Evolutionary conservation across 2,888 invertebrate species (phyloP).

Genomic region (Allygus modestus): DNA sequence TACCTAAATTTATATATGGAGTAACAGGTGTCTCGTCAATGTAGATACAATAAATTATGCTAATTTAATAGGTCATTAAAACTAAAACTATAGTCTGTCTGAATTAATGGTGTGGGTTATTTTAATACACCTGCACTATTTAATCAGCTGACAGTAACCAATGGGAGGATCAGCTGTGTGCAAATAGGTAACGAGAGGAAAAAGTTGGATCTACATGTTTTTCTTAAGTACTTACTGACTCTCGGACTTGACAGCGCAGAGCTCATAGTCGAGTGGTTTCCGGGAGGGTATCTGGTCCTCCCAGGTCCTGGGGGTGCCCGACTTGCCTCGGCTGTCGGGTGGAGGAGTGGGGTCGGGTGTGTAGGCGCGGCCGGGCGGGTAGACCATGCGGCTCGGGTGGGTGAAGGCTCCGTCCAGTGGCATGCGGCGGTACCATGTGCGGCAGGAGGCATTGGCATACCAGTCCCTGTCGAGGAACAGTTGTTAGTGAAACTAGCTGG

Average conservation of each 20-base stretch:
- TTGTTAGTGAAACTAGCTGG: too few species aligned
- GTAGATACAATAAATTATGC: too few species aligned
- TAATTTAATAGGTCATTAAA: too few species aligned
- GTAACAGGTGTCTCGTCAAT: too few species aligned
- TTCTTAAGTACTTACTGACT: conserved; percentile 93
- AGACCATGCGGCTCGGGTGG: conserved; percentile 96
- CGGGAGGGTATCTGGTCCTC: conserved; percentile 86
- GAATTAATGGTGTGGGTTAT: too few species aligned
- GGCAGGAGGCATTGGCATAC: conserved; percentile 93
- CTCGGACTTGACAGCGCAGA: conserved; percentile 88
- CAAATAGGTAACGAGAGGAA: too few species aligned
- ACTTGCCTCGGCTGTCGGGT: conserved; percentile 75
- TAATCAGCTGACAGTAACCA: too few species aligned
- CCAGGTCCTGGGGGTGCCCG: conserved; percentile 78
- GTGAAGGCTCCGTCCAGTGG: conserved; percentile 91
- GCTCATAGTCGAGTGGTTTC: conserved; percentile 90
- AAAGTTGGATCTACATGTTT: too few species aligned
- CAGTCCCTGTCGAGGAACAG: conserved; percentile 82
- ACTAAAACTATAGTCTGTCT: too few species aligned
- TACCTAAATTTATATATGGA: too few species aligned
- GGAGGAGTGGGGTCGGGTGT: conserved; percentile 87
- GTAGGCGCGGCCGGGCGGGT: conserved; percentile 90
- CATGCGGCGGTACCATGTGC: conserved; percentile 90
- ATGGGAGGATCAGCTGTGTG: too few species aligned
- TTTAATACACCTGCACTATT: too few species aligned